Conservation (phyloP, 2,888 invertebrate genomes). For the Apeira syringaria region DNA sequence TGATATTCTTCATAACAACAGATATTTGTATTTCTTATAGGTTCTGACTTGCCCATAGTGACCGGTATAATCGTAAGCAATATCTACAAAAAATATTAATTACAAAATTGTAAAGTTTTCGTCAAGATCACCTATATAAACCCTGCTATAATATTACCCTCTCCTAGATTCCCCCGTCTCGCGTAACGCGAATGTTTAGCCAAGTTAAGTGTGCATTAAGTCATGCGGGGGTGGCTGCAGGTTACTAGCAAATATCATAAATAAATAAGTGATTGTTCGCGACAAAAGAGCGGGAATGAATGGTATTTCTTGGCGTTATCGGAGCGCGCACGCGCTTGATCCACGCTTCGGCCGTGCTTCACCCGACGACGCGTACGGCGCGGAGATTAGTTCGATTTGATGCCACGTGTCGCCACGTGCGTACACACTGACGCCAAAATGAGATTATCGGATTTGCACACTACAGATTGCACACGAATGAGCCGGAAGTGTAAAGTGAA, state of each 20-base stretch:
- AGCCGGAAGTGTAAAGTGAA: slow-evolving; percentile 83
- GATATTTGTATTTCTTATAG: no score
- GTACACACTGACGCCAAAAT: slow-evolving; percentile 67
- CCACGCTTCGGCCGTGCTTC: slow-evolving; percentile 9
- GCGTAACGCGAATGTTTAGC: slow-evolving; percentile 40
- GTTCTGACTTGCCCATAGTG: no score
- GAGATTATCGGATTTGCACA: slow-evolving; percentile 83
- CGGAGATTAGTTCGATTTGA: slow-evolving; percentile 80
- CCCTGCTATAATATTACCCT: slow-evolving; percentile 30
- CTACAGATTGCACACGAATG: slow-evolving; percentile 83
- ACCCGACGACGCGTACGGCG: slow-evolving; percentile 72
- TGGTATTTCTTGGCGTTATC: slow-evolving; percentile 81
- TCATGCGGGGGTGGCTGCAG: slow-evolving; percentile 67
- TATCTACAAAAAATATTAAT: no score
- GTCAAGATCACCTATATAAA: no score
- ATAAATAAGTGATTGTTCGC: slow-evolving; percentile 81
- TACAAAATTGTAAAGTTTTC: no score
- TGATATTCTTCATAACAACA: no score
- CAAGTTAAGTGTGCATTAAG: slow-evolving; percentile 60
- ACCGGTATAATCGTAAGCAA: no score
- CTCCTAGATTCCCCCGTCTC: slow-evolving; percentile 33
- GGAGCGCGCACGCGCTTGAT: slow-evolving; percentile 69
- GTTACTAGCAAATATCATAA: slow-evolving; percentile 81
- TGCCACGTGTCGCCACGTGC: slow-evolving; percentile 81
- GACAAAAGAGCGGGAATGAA: slow-evolving; percentile 81